Evolutionary conservation across 1,140 invertebrate species (phyloP).

Genomic region (Liolophura sinensis): DNA sequence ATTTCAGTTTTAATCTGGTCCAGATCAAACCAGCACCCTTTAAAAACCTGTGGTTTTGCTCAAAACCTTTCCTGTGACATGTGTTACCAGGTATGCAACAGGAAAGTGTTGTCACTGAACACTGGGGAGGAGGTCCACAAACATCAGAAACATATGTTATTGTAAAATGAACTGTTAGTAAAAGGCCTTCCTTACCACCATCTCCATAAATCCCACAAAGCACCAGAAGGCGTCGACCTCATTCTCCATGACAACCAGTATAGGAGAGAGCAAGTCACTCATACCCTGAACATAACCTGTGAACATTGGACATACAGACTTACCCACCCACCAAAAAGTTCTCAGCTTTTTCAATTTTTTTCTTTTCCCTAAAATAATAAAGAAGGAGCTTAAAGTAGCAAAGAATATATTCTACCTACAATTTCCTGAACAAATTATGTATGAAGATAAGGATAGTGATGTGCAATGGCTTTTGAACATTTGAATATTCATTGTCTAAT

Average conservation of each 20-base stretch:
- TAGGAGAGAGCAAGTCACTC: conserved; percentile 94
- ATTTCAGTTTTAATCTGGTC: too few relatives aligned
- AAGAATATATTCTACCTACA: neutral
- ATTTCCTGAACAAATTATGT: neutral
- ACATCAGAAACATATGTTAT: too few relatives aligned
- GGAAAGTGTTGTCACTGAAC: too few relatives aligned
- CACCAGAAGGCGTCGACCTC: conserved; percentile 99
- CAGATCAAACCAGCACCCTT: too few relatives aligned
- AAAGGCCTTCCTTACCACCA: conserved; percentile 81
- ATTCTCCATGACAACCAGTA: conserved; percentile 86
- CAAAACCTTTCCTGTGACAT: too few relatives aligned
- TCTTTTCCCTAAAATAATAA: neutral
- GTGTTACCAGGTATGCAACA: too few relatives aligned
- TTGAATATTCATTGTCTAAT: too few relatives aligned
- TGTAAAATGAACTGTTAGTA: too few relatives aligned
- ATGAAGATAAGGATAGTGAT: too few relatives aligned
- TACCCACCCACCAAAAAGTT: neutral
- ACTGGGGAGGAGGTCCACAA: too few relatives aligned
- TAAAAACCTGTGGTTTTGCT: too few relatives aligned
- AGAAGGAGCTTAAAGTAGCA: neutral
- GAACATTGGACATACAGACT: conserved; percentile 10
- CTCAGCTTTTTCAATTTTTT: neutral
- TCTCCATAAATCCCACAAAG: conserved; percentile 98
- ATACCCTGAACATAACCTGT: conserved; percentile 77
- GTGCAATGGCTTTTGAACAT: too few relatives aligned